Evolutionary conservation across 2,888 invertebrate genomes (phyloP), one percentile per base, ranked within the genome.

Genomic region (Acanthosepion esculentum): DNA sequence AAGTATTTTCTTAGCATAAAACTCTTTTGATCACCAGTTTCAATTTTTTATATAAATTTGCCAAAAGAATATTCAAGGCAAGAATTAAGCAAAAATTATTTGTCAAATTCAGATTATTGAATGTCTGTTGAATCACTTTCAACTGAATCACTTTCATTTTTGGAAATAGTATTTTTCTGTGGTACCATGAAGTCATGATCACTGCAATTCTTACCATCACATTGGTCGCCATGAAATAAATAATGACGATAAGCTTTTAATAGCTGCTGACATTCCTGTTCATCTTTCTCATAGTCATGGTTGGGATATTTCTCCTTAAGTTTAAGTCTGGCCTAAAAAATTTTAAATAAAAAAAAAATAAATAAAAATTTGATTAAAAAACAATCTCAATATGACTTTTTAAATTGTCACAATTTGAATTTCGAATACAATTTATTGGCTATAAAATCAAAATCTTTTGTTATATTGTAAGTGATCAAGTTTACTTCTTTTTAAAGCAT

Each of bases 231-330:
- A 41, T 96, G 95, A n/a, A 96, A 93, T 26, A 97, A 95, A 95
- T 96, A 97, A 94, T 96, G 95, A 53, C 99, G 98, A 97, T 99
- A 99, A 95, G 98, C 98, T 97, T 98, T 98, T 96, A 99, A 98
- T 97, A 99, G 98, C 48, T 98, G 97, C 48, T 98, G 98, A 96
- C 99, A 99, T 96, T 98, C 94, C n/a, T 98, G 98, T 97, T 99
- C 99, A 94, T 98, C 96, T 94, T 98, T 98, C 97, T 99, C 99
- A 95, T 98, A 98, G 96, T 98, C 98, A 98, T 98, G 96, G 95
- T 98, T 98, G 0, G 99, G 99, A 97, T 98, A 99, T 48, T 99
- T 98, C 97, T 99, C 99, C 96, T 98, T 98, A 95, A 99, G 97
- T 94, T 99, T 98, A 95, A 98, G 98, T 95, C 99, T 98, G 97